These are phyloP conservation scores for Neria commutata DNA, from an alignment of 2,888 invertebrate species.

Conservation along the genomic window DNA sequence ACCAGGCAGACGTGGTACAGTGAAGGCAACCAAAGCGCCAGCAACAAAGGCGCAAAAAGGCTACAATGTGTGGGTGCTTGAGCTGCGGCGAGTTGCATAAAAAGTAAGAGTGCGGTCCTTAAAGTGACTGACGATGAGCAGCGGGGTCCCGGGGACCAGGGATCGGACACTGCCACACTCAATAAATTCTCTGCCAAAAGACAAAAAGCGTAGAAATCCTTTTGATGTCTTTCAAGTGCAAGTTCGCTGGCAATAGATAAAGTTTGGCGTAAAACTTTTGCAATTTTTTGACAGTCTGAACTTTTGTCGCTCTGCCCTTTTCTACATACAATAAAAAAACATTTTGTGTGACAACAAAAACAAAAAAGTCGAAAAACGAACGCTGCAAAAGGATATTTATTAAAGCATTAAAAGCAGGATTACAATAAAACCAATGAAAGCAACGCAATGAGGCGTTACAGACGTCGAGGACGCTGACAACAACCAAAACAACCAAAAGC, in stretches of 20 bases:
- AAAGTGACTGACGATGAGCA: not conserved
- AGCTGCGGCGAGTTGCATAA: not conserved
- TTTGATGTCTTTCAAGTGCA: constrained; percentile 19
- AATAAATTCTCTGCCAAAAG: constrained; percentile 26
- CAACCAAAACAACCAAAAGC: constrained; percentile 2
- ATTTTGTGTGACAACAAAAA: not conserved
- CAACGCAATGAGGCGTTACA: constrained; percentile 7
- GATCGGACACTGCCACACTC: too few relatives aligned
- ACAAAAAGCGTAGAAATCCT: constrained; percentile 14
- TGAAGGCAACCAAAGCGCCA: not conserved
- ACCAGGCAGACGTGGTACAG: constrained; percentile 2
- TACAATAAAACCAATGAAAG: constrained; percentile 2
- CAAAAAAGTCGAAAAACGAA: not conserved
- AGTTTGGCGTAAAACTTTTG: not conserved
- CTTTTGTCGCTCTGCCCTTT: too few relatives aligned
- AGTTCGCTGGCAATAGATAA: not conserved
- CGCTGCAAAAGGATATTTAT: not conserved
- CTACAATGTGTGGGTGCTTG: not conserved
- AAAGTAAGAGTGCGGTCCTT: not conserved
- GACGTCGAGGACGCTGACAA: constrained; percentile 3
- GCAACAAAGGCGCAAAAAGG: not conserved
- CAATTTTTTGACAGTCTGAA: not conserved
- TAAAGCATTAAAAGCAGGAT: not conserved
- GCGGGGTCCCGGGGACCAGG: too few relatives aligned
- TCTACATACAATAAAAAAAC: not conserved